Base-by-base conservation (phyloP, 1,140 invertebrate genomes). In the Rhysida immarginata region DNA sequence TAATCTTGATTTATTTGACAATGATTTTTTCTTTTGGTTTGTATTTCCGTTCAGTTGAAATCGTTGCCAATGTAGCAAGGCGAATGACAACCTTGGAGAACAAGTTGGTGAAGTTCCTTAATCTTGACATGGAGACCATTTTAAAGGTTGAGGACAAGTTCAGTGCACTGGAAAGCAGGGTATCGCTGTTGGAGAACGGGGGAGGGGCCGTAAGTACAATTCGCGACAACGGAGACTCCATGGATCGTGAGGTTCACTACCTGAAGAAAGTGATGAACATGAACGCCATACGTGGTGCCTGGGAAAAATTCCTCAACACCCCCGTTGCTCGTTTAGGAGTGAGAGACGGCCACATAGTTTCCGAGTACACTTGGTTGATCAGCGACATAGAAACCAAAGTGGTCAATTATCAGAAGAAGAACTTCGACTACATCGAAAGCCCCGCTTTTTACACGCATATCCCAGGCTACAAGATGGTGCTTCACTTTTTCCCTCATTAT, bases 371-470 rank as follows among this genome's bases (percentile, higher is more conserved):
- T 5, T 56, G 55, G 55, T 3, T 49, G 2, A 29, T 56, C 8
- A 21, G 29, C 18, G 25, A 49, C 26, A 26, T 56, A 11, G 45
- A 56, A n/a, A 46, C 11, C 52, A 56, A 56, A 26, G 51, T 56
- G 52, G 26, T 3, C 3, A 2, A 24, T 18, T 42, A 56, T 25
- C 3, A 26, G n/a, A 24, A 8, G 3, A n/a, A 50, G 5, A 49
- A 50, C 16, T 50, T 56, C 21, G 25, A 56, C 2, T 56, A 56
- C 25, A 26, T 56, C 13, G 55, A 56, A 42, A 56, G 55, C 46
- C 3, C 3, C 11, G 20, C 45, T 5, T 56, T 56, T 24, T 56
- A 56, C 25, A 56, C 55, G 5, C 2, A 50, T 25, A 42, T 29
- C 2, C 55, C 55, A 2, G 55, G 55, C 16, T 50, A 56, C 24